phyloP scores from a whole-genome alignment of 2,113 vertebrate genomes.

The Megaceryle maxima region DNA sequence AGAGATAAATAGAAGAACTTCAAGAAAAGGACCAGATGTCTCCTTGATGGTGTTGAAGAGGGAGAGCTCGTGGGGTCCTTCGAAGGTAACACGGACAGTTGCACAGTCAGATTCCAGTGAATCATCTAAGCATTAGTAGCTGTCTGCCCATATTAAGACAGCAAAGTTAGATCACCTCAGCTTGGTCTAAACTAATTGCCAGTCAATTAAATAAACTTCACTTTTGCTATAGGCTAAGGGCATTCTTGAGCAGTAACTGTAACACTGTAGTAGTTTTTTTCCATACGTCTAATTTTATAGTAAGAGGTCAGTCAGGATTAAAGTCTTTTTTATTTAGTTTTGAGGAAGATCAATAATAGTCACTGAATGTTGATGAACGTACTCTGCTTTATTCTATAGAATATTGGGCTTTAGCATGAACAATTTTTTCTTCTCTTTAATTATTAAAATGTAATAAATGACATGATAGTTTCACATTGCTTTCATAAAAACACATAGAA shows the following conservation, averaged over 20 bases:
- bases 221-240: neutral
- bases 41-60: neutral
- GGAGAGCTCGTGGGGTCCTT: neutral
- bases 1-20: slow-evolving; percentile 35
- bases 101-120: neutral
- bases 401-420: neutral
- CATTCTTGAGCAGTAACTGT: neutral
- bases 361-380: neutral
- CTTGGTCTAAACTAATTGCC: neutral
- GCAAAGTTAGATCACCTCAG: neutral
- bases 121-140: neutral
- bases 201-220: too few relatives aligned
- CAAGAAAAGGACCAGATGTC: slow-evolving; percentile 45
- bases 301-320: neutral
- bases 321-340: neutral
- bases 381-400: neutral
- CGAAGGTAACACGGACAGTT: neutral
- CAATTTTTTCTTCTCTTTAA: neutral
- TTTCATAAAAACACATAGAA: neutral
- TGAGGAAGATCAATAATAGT: neutral
- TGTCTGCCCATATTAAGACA: neutral
- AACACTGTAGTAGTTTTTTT: neutral
- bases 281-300: neutral
- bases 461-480: neutral
- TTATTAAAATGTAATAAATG: neutral